Evolutionary conservation across 2,113 vertebrate genomes (phyloP), one percentile per base, ranked within the genome.

Genomic region (Electrona antarctica): DNA sequence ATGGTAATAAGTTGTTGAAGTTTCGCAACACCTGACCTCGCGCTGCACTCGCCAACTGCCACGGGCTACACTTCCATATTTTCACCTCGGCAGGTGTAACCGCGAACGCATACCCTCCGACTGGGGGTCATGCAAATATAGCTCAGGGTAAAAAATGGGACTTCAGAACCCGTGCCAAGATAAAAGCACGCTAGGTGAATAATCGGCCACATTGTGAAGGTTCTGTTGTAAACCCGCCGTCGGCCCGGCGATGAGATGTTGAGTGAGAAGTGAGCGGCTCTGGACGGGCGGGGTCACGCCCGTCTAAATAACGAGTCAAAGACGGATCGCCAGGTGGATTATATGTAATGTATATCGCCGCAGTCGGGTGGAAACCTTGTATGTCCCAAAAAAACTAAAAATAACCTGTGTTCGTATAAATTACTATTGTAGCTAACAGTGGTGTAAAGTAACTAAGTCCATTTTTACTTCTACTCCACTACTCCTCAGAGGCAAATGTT

Each of bases 151-250:
- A 60, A 49, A 21, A 33, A 76, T 82, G 33, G 33, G 33, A 0
- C 33, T 41, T 4, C 33, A 41, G 33, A 41, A 41, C 33, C 33
- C 33, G 33, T 41, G 78, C 83, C 79, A 69, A 69, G 79, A 87
- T 84, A 14, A 84, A 79, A 87, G 71, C 59, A 64, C 59, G 3
- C 78, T 52, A 77, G 63, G 56, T 3, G 60, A 63, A 74, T 82
- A 12, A 67, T 60, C 74, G 60, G 33, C 60, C 81, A 83, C 76
- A 69, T 76, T 80, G 58, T 72, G 71, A 78, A 82, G 82, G 48
- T 77, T 80, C 78, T 14, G 80, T 85, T 10, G 45, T 71, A 49
- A 70, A 76, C 7, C 21, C 21, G 21, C 21, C 21, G 21, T 21
- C 1, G 21, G 21, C 21, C 21, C 21, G 21, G 21, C 33, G 33